Base-by-base conservation (phyloP, 2,888 invertebrate genomes). In the Apantesis nais region DNA sequence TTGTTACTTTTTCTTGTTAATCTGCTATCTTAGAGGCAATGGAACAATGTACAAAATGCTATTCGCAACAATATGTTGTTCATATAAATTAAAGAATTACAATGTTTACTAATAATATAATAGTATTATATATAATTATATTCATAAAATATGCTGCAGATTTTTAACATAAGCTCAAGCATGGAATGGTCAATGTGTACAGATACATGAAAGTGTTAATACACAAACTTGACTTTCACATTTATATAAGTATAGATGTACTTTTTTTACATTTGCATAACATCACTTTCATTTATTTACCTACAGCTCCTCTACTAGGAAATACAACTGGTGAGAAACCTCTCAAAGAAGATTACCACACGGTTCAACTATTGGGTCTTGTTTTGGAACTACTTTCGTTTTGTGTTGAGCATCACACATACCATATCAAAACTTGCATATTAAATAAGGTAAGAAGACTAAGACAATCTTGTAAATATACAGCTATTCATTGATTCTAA, bases 321-420 rank as follows among this genome's bases (percentile, higher is more conserved):
- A 99, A 99, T 91, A 99, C 99, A 48, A 97, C 97, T 25, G 98
- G 98, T 75, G 98, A 98, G 85, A 97, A 97, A 86, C 98, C 98
- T 9, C 97, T 97, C 76, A 97, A 97, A 89, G 99, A 99, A 93
- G 99, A 99, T 93, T 99, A 99, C 92, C 97, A 98, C 93, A 99
- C 99, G 70, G 99, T 99, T 81, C 99, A 99, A 95, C 96, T 99
- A 78, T 95, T 99, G 79, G 98, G 99, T 70, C 96, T 99, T 81
- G 99, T 99, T 77, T 95, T 99, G 85, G 99, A 99, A 92, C 96
- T 99, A 83, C 95, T 99, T 79, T 98, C 99, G 60, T 99, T 99
- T 95, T 99, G 99, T 95, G 99, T 99, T 66, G 99, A 99, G 92
- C 99, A 99, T 95, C 99, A 99, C 95, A 98, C 98, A 73, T 99